These are phyloP conservation scores for Macroramphosus scolopax DNA, from an alignment of 2,797 vertebrate genomes.

Conservation along the genomic window DNA sequence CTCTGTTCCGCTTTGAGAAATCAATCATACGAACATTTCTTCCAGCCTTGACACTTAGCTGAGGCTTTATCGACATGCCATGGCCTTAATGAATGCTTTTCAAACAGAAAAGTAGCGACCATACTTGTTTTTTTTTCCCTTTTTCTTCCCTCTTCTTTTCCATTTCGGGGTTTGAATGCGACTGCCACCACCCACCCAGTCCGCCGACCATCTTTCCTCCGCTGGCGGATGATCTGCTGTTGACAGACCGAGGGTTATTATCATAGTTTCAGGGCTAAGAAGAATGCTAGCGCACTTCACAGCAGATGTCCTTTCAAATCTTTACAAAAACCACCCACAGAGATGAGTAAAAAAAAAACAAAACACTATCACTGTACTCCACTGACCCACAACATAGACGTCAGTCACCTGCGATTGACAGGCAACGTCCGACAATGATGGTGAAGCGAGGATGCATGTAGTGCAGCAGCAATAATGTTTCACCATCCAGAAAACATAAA, in stretches of 20 bases:
- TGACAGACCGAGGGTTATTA: constrained; percentile 72
- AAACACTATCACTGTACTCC: constrained; percentile 22
- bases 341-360: constrained; percentile 47
- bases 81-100: too few species aligned
- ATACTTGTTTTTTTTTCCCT: constrained; percentile 20
- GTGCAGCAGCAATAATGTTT: too few species aligned
- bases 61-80: constrained; percentile 16
- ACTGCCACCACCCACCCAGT: constrained; percentile 45
- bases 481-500: too few species aligned
- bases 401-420: constrained; percentile 11
- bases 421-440: neutral
- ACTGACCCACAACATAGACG: constrained; percentile 21
- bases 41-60: too few species aligned
- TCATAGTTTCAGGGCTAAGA: constrained; percentile 54
- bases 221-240: constrained; percentile 62
- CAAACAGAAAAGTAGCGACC: constrained; percentile 2
- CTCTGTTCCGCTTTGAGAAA: constrained; percentile 18
- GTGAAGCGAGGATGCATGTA: neutral
- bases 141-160: constrained; percentile 20
- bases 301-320: constrained; percentile 61
- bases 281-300: constrained; percentile 61
- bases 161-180: constrained; percentile 36
- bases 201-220: constrained; percentile 34
- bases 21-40: constrained; percentile 12
- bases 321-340: constrained; percentile 65